phyloP scores from a whole-genome alignment of 2,888 invertebrate species.

The Amblyjoppa proteus region DNA sequence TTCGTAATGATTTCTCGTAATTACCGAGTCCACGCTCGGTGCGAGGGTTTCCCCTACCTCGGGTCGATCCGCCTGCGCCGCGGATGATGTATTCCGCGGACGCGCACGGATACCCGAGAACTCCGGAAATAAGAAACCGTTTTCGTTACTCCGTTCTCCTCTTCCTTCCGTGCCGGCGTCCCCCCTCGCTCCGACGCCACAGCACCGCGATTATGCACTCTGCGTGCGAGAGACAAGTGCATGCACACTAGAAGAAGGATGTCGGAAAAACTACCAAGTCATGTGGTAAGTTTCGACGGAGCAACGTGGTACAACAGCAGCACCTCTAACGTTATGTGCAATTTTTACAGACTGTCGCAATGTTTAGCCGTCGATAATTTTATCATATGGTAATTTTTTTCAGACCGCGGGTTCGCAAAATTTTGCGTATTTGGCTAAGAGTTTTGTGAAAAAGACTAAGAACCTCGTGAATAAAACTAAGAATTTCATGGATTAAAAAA shows the following conservation, averaged over 20 bases:
- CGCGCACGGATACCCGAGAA: not conserved
- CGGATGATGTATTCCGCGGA: conserved; percentile 23
- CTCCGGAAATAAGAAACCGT: not conserved
- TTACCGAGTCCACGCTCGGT: conserved; percentile 48
- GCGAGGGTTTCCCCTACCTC: not conserved
- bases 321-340: too few relatives aligned
- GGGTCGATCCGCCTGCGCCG: conserved; percentile 17
- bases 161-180: not conserved
- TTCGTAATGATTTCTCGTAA: conserved; percentile 41
- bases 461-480: too few relatives aligned
- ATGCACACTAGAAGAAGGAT: not conserved
- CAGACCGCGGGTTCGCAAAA: too few relatives aligned
- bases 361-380: too few relatives aligned
- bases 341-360: too few relatives aligned
- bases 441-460: too few relatives aligned
- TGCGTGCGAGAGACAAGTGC: conserved; percentile 4
- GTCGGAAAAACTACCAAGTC: too few relatives aligned
- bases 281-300: too few relatives aligned
- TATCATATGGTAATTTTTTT: too few relatives aligned
- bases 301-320: too few relatives aligned
- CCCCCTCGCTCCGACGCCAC: not conserved
- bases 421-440: too few relatives aligned
- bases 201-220: not conserved
- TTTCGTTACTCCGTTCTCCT: not conserved
- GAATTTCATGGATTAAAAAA: too few relatives aligned